Conservation (phyloP, 2,888 invertebrate genomes). For the Ornithoptera alexandrae region DNA sequence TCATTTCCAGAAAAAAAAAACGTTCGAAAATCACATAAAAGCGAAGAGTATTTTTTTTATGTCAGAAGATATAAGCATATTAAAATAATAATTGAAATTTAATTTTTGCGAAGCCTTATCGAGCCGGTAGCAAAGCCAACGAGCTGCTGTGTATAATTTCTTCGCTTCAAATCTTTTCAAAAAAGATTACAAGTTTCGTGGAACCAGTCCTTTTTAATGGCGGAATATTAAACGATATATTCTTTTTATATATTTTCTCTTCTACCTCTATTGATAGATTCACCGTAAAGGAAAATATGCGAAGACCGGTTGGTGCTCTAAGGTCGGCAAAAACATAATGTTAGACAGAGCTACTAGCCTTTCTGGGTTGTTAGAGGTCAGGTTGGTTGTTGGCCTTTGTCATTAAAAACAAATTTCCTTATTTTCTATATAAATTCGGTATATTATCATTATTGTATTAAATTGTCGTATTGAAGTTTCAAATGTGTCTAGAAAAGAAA, state of each 20-base stretch:
- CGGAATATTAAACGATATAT: neutral
- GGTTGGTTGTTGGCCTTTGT: slow-evolving; percentile 3
- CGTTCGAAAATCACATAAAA: neutral
- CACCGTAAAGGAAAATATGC: slow-evolving; percentile 22
- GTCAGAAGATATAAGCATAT: neutral
- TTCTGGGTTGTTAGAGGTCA: slow-evolving; percentile 19
- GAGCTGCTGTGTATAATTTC: neutral
- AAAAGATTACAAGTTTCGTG: neutral
- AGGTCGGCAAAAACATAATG: slow-evolving; percentile 24
- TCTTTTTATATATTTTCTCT: neutral
- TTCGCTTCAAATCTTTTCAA: neutral
- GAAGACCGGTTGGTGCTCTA: slow-evolving; percentile 13
- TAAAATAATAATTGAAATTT: neutral
- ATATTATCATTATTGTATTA: too few species aligned
- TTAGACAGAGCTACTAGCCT: slow-evolving; percentile 19
- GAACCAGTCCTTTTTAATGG: neutral
- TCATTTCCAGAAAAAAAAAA: neutral
- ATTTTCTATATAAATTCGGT: neutral
- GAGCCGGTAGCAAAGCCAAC: neutral
- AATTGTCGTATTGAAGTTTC: too few species aligned
- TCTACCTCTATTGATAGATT: slow-evolving; percentile 1
- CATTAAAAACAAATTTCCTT: neutral
- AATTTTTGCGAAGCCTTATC: neutral
- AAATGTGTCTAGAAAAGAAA: neutral
- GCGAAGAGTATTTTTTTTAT: too few species aligned